phyloP scores from a whole-genome alignment of 2,888 invertebrate genomes.

The Nemapogon koenigi region DNA sequence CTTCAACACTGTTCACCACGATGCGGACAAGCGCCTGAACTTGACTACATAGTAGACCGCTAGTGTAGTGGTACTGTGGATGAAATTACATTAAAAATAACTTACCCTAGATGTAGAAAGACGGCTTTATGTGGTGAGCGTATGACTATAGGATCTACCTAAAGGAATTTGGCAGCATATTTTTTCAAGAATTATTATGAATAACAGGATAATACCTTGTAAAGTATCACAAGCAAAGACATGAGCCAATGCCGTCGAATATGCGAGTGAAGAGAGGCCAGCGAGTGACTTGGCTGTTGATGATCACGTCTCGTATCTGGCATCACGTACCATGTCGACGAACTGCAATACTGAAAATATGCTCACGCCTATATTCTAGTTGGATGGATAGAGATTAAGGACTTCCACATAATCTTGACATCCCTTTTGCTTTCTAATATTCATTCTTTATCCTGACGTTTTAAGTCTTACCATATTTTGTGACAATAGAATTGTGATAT shows the following conservation, averaged over 20 bases:
- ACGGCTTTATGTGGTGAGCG: too few species aligned
- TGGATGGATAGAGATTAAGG: too few species aligned
- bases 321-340: conserved; percentile 1
- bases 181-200: too few species aligned
- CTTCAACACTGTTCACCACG: conserved; percentile 89
- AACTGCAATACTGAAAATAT: conserved; percentile 31
- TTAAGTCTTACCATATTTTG: not conserved
- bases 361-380: too few species aligned
- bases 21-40: conserved; percentile 85
- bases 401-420: too few species aligned
- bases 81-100: too few species aligned
- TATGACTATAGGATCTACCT: too few species aligned
- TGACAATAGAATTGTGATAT: too few species aligned
- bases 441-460: not conserved
- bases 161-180: too few species aligned
- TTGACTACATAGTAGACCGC: conserved; percentile 72
- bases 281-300: conserved; percentile 75
- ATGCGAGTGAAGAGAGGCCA: conserved; percentile 88
- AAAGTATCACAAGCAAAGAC: conserved; percentile 89
- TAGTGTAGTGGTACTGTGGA: conserved; percentile 77
- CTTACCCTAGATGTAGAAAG: too few species aligned
- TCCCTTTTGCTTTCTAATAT: not conserved
- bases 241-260: conserved; percentile 92
- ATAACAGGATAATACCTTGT: too few species aligned
- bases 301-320: conserved; percentile 69